Percentiles rank a stretch among this genome's conserved stretches.
phyloP scores from a whole-genome alignment of 1,140 invertebrate species.

The Bombus affinis region DNA sequence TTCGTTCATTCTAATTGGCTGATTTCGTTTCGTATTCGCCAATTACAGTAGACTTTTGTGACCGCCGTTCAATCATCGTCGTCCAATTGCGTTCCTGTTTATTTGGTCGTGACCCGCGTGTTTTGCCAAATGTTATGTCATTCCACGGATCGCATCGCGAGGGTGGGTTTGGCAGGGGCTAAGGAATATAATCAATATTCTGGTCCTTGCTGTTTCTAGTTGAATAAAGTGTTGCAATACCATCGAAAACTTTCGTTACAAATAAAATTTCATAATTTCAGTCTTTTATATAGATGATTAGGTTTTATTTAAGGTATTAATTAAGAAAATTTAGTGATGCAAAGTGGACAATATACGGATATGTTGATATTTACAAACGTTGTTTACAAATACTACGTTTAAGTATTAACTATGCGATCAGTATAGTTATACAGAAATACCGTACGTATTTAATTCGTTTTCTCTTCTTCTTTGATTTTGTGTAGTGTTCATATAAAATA shows the following conservation, averaged over 20 bases:
- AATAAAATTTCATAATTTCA: background rate
- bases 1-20: conserved; percentile 14
- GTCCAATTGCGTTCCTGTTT: conserved; percentile 9
- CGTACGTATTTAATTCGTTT: background rate
- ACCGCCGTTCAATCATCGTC: background rate
- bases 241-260: background rate
- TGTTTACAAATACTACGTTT: background rate
- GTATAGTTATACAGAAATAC: too few species aligned
- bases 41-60: background rate
- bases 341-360: background rate
- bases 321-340: background rate
- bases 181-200: conserved; percentile 24
- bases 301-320: background rate
- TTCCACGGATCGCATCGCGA: background rate
- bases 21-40: background rate
- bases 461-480: too few species aligned
- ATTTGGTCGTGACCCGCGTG: conserved; percentile 15
- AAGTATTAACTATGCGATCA: background rate
- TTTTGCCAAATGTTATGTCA: conserved; percentile 44
- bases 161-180: background rate
- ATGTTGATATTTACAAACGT: background rate
- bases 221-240: background rate
- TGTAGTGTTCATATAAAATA: background rate
- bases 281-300: background rate
- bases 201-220: background rate